phyloP scores from a whole-genome alignment of 1,140 invertebrate species.

The Ceratina australensis region DNA sequence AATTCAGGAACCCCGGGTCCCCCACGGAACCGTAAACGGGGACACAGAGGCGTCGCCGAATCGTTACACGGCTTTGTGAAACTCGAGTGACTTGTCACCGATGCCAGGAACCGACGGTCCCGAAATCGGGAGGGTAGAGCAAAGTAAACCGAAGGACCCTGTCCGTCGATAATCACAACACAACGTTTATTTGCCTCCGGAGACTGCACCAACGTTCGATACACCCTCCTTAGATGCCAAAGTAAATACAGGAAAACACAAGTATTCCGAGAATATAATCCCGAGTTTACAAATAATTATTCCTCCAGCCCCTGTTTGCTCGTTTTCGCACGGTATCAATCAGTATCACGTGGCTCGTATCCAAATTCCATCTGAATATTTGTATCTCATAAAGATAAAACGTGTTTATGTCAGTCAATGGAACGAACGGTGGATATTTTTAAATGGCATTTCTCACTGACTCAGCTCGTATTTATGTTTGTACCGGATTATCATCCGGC shows the following conservation, averaged over 20 bases:
- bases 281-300: slow-evolving; percentile 44
- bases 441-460: too few relatives aligned
- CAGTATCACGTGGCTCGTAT: too few relatives aligned
- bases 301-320: not conserved
- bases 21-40: not conserved
- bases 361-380: too few relatives aligned
- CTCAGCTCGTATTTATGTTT: too few relatives aligned
- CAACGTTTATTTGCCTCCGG: slow-evolving; percentile 27
- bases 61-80: slow-evolving; percentile 52
- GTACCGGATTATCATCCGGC: too few relatives aligned
- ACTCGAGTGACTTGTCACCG: slow-evolving; percentile 50
- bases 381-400: too few relatives aligned
- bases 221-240: not conserved
- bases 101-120: not conserved
- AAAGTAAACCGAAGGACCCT: slow-evolving; percentile 28
- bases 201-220: not conserved
- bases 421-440: too few relatives aligned
- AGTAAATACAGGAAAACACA: not conserved
- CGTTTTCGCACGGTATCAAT: not conserved
- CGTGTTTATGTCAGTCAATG: too few relatives aligned
- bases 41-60: slow-evolving; percentile 14
- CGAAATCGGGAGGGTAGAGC: slow-evolving; percentile 24
- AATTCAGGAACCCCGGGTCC: slow-evolving; percentile 30
- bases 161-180: slow-evolving; percentile 22
- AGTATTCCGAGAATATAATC: slow-evolving; percentile 11